Evolutionary conservation across 35 echinoderm and acorn worm species (phyloP).

Genomic region (Strongylocentrotus purpuratus): DNA sequence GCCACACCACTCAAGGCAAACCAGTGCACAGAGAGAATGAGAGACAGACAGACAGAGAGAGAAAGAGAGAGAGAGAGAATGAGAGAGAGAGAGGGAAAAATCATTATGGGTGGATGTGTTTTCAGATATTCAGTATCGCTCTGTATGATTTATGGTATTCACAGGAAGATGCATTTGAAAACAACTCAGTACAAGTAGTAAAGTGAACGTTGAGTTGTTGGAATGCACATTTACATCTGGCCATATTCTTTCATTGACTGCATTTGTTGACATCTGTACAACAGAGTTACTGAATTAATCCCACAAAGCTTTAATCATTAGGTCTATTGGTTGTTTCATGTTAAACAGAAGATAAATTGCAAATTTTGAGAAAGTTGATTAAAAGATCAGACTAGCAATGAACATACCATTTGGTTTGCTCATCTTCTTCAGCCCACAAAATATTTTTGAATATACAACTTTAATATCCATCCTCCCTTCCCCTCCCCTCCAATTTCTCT

Average conservation of each 20-base stretch:
- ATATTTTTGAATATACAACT: background rate
- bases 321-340: background rate
- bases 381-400: background rate
- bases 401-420: background rate
- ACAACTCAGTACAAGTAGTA: background rate
- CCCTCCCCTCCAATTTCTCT: background rate
- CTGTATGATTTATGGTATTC: background rate
- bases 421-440: background rate
- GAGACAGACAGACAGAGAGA: too few relatives aligned
- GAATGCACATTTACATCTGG: background rate
- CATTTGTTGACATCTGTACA: background rate
- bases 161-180: background rate
- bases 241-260: background rate
- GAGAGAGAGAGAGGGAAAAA: background rate
- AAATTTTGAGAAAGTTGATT: background rate
- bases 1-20: constrained; percentile 41
- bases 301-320: background rate
- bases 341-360: background rate
- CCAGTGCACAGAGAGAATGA: background rate
- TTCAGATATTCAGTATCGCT: background rate
- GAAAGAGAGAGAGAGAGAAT: background rate
- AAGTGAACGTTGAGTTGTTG: background rate
- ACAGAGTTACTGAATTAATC: background rate
- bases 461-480: too few relatives aligned
- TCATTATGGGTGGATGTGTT: background rate